phyloP scores from a whole-genome alignment of 1,140 invertebrate genomes.

The Drepana arcuata region DNA sequence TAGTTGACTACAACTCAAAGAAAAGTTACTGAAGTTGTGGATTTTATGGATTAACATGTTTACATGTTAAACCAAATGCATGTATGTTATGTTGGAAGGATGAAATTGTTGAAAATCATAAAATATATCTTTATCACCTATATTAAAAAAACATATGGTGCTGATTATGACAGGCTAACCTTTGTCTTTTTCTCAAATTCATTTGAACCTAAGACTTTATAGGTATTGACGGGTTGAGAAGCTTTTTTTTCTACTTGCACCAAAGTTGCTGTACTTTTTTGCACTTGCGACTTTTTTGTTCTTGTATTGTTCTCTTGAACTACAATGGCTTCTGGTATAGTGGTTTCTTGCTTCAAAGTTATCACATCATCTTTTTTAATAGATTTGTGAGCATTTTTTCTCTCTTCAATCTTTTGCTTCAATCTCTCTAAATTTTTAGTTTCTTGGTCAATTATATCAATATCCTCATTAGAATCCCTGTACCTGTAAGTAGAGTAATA shows the following conservation, averaged over 20 bases:
- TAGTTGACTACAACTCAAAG: no score
- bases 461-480: constrained; percentile 49
- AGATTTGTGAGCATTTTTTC: constrained; percentile 49
- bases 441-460: constrained; percentile 53
- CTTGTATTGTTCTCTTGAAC: constrained; percentile 10
- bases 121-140: no score
- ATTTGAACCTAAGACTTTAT: constrained; percentile 69
- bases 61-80: no score
- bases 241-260: constrained; percentile 11
- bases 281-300: constrained; percentile 10
- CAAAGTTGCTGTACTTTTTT: no score
- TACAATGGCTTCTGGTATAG: constrained; percentile 8
- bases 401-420: constrained; percentile 73
- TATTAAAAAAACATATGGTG: no score
- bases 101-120: no score
- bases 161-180: no score
- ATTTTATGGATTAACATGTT: no score
- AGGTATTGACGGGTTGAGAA: constrained; percentile 33
- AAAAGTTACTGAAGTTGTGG: no score
- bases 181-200: constrained; percentile 64
- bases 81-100: no score
- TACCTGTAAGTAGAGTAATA: constrained; percentile 50
- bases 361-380: constrained; percentile 23
- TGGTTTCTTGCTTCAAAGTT: constrained; percentile 20
- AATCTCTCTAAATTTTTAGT: constrained; percentile 73